Evolutionary conservation across 2,888 invertebrate species (phyloP), one percentile per base, ranked within the genome.

Genomic region (Leucophenga montana): DNA sequence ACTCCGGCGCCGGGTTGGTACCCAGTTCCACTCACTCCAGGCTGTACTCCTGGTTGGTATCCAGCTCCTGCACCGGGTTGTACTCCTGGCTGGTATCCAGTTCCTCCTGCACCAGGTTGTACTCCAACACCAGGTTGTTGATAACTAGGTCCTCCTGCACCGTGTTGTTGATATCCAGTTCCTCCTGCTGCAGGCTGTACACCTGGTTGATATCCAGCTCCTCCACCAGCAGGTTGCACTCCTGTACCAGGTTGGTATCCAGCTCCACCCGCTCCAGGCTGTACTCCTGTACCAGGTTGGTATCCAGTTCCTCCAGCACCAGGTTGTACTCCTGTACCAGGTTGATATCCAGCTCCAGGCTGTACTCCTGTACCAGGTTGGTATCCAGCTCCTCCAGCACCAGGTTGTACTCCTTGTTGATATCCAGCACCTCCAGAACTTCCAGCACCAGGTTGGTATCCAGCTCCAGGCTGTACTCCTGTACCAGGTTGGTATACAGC

Each of bases 321-420:
- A 11, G 53, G 53, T 66, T 18, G 57, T 11, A 11, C 6, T 6
- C 48, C 48, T 48, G 14, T 13, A 8, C 48, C 48, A 48, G 13
- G 13, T 48, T n/a, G 48, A 48, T 48, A 48, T 48, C 48, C 50
- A 13, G 16, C 50, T 4, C 50, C 50, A 50, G 50, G 50, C 8
- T 50, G 50, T 50, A 50, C 67, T 59, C 50, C 69, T 27, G 64
- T 18, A 48, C 62, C 68, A n/a, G 66, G 53, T 70, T 71, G 70
- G 14, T 16, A 9, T 20, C 68, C 72, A 8, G 66, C n/a, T 3
- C 50, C 50, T 1, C 50, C 8, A 4, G 13, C 50, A 4, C 18
- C 50, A 50, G 50, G 50, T n/a, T 50, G 50, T 18, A 14, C 16
- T 50, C 18, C 50, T 50, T 6, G n/a, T 50, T 16, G 16, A 18